phyloP scores from a whole-genome alignment of 1,140 invertebrate species.

The Drosophila tristis region DNA sequence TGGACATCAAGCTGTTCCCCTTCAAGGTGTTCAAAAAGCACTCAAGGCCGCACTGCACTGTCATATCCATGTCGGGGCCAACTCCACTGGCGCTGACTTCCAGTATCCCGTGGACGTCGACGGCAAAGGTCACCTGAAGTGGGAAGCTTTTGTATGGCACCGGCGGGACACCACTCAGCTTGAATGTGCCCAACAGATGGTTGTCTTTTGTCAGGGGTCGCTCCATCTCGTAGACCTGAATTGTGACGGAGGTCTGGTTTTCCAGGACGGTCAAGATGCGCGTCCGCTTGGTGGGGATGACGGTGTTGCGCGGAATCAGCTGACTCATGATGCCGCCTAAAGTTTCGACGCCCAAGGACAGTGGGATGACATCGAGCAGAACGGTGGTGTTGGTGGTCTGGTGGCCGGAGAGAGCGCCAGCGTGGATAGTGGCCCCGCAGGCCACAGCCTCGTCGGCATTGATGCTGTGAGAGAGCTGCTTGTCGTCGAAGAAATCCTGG shows the following conservation, averaged over 20 bases:
- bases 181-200: slow-evolving; percentile 98
- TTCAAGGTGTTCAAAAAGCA: no score
- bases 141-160: slow-evolving; percentile 99
- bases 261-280: slow-evolving; percentile 99
- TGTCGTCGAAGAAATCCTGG: slow-evolving; percentile 99
- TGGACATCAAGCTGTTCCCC: no score
- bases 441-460: slow-evolving; percentile 99
- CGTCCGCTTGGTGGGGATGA: slow-evolving; percentile 99
- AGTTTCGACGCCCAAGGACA: slow-evolving; percentile 99
- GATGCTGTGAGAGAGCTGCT: slow-evolving; percentile 98
- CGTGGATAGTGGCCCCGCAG: slow-evolving; percentile 99
- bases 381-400: slow-evolving; percentile 98
- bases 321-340: slow-evolving; percentile 99
- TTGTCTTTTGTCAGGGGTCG: slow-evolving; percentile 99
- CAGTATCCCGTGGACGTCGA: slow-evolving; percentile 99
- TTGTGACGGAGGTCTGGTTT: slow-evolving; percentile 99
- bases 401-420: slow-evolving; percentile 95
- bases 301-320: slow-evolving; percentile 98
- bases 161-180: slow-evolving; percentile 98
- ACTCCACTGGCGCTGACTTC: slow-evolving; percentile 99
- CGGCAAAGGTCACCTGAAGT: slow-evolving; percentile 99
- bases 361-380: slow-evolving; percentile 98
- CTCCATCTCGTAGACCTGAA: slow-evolving; percentile 99
- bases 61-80: slow-evolving; percentile 98
- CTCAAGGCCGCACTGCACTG: no score